phyloP scores from a whole-genome alignment of 2,888 invertebrate species.

The Leucoma salicis region DNA sequence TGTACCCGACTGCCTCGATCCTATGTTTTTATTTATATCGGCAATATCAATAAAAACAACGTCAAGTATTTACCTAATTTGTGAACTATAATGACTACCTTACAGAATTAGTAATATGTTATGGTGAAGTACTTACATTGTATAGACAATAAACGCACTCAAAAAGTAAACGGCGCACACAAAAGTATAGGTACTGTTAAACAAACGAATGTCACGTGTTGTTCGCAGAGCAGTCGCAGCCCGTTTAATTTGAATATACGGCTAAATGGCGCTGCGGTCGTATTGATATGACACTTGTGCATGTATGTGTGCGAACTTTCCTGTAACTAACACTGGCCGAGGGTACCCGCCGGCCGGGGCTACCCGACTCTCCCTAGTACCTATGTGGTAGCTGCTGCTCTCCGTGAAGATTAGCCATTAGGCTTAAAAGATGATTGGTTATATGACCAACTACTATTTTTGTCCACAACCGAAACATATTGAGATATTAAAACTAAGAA shows the following conservation, averaged over 20 bases:
- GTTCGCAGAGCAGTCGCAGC: background rate
- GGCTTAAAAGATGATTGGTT: too few species aligned
- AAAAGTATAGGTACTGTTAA: too few species aligned
- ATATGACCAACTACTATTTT: too few species aligned
- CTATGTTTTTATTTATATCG: background rate
- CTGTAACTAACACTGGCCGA: too few species aligned
- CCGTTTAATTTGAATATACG: background rate
- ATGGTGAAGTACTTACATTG: background rate
- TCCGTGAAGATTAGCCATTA: too few species aligned
- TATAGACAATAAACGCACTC: background rate
- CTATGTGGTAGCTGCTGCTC: too few species aligned
- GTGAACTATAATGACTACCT: background rate
- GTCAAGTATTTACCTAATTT: background rate
- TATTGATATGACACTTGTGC: background rate
- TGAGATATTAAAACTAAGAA: too few species aligned
- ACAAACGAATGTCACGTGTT: background rate
- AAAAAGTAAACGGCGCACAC: background rate
- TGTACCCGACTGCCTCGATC: background rate
- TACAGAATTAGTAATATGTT: background rate
- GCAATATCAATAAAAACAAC: background rate
- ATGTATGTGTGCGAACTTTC: background rate
- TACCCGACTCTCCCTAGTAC: too few species aligned
- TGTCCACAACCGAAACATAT: too few species aligned
- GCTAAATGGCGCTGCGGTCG: background rate
- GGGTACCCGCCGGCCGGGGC: too few species aligned